These are phyloP conservation scores for Poeciliopsis occidentalis DNA, from an alignment of 2,113 vertebrate species.

Conservation along the genomic window DNA sequence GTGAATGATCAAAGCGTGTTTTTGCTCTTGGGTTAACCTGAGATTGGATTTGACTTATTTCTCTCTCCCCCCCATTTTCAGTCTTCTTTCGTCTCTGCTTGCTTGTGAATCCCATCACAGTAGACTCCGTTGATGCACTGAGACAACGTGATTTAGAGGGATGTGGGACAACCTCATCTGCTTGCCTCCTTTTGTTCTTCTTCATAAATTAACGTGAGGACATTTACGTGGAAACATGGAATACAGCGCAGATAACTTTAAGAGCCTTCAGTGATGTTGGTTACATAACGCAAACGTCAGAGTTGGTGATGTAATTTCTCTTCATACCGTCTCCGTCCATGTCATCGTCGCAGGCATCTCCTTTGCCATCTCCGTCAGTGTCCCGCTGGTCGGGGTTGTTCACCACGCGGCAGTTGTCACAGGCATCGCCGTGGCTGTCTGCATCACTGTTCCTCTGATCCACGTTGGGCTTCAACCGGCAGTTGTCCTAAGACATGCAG, in stretches of 20 bases:
- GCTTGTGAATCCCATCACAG: conserved; percentile 12
- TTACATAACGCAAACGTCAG: conserved; percentile 51
- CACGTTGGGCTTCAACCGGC: conserved; percentile 88
- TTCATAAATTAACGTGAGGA: background rate
- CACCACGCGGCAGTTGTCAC: conserved; percentile 89
- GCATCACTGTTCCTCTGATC: conserved; percentile 93
- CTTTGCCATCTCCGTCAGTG: conserved; percentile 92
- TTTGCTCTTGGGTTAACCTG: conserved; percentile 49
- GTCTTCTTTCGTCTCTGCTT: conserved; percentile 20
- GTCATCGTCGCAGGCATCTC: conserved; percentile 96
- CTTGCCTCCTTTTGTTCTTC: background rate
- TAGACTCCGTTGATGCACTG: background rate
- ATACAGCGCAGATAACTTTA: conserved; percentile 14
- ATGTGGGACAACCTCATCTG: conserved; percentile 1
- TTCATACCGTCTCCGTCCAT: conserved; percentile 94
- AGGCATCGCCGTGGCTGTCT: conserved; percentile 94
- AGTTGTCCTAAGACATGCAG: conserved; percentile 88
- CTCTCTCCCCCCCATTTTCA: conserved; percentile 10
- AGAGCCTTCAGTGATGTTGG: conserved; percentile 14
- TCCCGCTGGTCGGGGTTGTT: conserved; percentile 95
- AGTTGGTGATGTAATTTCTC: conserved; percentile 30
- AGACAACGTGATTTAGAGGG: background rate
- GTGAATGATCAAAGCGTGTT: conserved; percentile 61
- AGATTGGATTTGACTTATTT: conserved; percentile 18
- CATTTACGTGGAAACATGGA: conserved; percentile 5